Evolutionary conservation across 2,888 invertebrate genomes (phyloP), one percentile per base, ranked within the genome.

Genomic region (Reticulitermes lucifugus): DNA sequence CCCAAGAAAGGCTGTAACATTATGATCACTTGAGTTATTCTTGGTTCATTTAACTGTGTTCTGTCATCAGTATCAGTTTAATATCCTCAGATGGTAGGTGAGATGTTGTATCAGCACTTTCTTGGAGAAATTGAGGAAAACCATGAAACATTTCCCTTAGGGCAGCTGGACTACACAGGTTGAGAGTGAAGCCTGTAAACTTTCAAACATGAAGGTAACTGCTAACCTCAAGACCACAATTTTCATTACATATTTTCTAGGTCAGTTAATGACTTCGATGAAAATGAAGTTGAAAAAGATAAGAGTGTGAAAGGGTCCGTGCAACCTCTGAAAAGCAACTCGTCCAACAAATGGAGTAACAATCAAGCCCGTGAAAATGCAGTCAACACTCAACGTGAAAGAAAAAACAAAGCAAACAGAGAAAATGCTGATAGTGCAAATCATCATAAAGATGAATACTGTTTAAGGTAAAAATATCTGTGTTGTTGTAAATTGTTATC

Each of bases 321-420:
- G 29, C 86, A 87, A 84, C 87, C 87, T 70, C 88, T 90, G 85
- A 91, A 90, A 87, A 90, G 89, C n/a, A 91, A 91, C 87, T 90
- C 90, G 71, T 88, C 90, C 60, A 88, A 88, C 86, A 88, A 88
- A 83, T 88, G 89, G 88, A 88, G 87, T 86, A 87, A 91, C 82
- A 92, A 92, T 89, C 92, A 93, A 88, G 92, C 92, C 89, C 92
- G 92, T 86, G 91, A 91, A 79, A 89, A 89, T 90, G 92, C 92
- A 89, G 90, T 91, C 88, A 92, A 89, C 89, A 90, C 90, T 86
- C 89, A 92, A 90, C 92, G 91, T 90, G 93, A 93, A 90, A 92
- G 92, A 87, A 91, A 91, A 85, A 89, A 90, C 84, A 91, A 91
- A 89, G 88, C 89, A 84, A 89, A 90, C 75, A 89, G 89, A 86